Conservation (phyloP, 2,888 invertebrate genomes). For the Leptinotarsa tumamoca region DNA sequence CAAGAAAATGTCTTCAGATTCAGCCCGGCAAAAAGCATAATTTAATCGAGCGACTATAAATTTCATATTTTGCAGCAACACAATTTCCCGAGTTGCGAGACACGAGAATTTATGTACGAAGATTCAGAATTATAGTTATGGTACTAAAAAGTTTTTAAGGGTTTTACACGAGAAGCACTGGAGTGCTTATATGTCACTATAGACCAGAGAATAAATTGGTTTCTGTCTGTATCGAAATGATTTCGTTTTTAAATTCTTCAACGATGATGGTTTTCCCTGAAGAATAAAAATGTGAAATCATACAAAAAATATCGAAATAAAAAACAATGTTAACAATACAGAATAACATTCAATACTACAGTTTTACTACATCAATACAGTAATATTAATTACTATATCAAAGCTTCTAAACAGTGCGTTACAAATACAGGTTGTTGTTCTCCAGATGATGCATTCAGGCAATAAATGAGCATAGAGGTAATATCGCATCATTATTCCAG, state of each 20-base stretch:
- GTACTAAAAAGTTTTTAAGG: slow-evolving; percentile 18
- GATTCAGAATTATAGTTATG: slow-evolving; percentile 22
- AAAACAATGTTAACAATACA: no score
- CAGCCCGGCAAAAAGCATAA: background rate
- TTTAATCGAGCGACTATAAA: slow-evolving; percentile 23
- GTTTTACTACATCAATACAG: no score
- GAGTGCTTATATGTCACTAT: background rate
- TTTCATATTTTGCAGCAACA: slow-evolving; percentile 24
- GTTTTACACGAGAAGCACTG: background rate
- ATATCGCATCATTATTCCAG: no score
- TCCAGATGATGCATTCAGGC: no score
- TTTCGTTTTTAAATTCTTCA: background rate
- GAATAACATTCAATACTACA: no score
- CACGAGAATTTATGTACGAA: slow-evolving; percentile 24
- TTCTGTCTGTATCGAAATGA: background rate
- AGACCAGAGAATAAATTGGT: background rate
- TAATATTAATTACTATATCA: no score
- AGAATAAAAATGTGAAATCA: no score
- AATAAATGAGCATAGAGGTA: no score
- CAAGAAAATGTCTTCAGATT: background rate
- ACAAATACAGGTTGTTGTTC: no score
- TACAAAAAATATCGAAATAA: no score
- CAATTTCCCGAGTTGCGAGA: slow-evolving; percentile 24
- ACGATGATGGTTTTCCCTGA: no score
- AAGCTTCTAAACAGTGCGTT: no score